A percentile compares a stretch with the other conserved stretches of the same genome.
Conservation (phyloP, 2,797 vertebrate genomes). For the Paguma larvata region DNA sequence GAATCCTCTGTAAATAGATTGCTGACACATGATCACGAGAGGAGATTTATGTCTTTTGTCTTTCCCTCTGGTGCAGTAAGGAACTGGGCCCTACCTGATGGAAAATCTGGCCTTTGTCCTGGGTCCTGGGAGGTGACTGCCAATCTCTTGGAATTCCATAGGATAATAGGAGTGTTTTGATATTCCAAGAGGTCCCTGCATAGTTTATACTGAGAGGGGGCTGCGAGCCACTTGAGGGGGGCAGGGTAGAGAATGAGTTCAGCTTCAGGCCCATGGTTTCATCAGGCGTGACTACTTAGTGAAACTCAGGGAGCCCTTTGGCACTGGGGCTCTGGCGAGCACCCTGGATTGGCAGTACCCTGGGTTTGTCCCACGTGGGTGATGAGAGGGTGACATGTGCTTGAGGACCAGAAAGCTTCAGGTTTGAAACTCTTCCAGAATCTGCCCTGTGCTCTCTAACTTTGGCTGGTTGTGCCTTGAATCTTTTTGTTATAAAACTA, state of each 20-base stretch:
- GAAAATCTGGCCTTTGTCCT: background rate
- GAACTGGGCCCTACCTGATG: background rate
- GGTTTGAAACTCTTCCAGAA: background rate
- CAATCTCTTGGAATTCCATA: background rate
- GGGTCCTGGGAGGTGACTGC: background rate
- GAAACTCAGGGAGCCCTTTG: too few species aligned
- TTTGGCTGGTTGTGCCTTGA: background rate
- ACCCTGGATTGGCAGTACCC: background rate
- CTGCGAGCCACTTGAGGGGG: background rate
- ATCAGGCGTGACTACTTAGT: accelerated
- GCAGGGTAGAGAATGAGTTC: background rate
- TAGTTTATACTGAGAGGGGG: too few species aligned
- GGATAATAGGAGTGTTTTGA: background rate
- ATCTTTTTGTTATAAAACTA: background rate
- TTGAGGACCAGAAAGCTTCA: background rate
- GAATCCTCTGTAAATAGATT: background rate
- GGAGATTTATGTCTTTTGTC: background rate
- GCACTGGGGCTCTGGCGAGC: too few species aligned
- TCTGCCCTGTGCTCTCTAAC: background rate
- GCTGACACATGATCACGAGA: background rate
- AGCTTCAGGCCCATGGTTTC: background rate
- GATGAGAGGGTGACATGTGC: background rate
- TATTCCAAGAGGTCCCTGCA: background rate
- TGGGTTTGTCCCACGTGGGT: background rate
- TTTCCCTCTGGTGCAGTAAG: background rate